Evolutionary conservation across 2,888 invertebrate genomes (phyloP).

Genomic region (Andricus curvator): DNA sequence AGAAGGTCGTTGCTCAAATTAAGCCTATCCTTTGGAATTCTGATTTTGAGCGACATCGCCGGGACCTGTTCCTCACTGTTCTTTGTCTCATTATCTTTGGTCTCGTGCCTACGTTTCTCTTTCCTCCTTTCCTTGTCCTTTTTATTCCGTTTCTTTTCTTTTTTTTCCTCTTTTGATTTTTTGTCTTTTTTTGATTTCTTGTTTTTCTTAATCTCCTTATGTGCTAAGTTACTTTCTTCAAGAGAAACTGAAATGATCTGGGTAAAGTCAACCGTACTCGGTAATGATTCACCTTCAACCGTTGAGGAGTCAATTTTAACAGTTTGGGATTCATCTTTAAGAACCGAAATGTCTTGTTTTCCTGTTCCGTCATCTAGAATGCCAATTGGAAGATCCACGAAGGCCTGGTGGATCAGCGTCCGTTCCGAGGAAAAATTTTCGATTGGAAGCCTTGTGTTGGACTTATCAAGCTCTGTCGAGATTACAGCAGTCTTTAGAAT

Average conservation of each 20-base stretch:
- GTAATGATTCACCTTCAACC: neutral
- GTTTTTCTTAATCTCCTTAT: neutral
- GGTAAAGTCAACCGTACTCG: neutral
- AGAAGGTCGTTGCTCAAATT: neutral
- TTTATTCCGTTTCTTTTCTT: neutral
- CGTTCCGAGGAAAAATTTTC: neutral
- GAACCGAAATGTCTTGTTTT: neutral
- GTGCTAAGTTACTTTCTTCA: neutral
- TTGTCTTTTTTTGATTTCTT: conserved; percentile 18
- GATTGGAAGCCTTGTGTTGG: neutral
- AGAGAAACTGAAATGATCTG: neutral
- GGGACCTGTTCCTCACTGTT: neutral
- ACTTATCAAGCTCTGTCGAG: neutral
- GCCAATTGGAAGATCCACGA: neutral
- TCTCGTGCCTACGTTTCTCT: neutral
- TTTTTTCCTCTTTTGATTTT: neutral
- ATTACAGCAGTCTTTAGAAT: neutral
- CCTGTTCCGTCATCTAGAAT: neutral
- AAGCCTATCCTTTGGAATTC: conserved; percentile 13
- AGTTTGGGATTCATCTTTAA: neutral
- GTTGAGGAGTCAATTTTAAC: neutral
- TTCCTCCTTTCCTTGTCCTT: neutral
- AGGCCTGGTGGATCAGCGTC: neutral
- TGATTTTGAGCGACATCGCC: neutral
- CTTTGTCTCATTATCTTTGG: neutral